Evolutionary conservation across 2,113 vertebrate species (phyloP).

Genomic region (Calypte anna): DNA sequence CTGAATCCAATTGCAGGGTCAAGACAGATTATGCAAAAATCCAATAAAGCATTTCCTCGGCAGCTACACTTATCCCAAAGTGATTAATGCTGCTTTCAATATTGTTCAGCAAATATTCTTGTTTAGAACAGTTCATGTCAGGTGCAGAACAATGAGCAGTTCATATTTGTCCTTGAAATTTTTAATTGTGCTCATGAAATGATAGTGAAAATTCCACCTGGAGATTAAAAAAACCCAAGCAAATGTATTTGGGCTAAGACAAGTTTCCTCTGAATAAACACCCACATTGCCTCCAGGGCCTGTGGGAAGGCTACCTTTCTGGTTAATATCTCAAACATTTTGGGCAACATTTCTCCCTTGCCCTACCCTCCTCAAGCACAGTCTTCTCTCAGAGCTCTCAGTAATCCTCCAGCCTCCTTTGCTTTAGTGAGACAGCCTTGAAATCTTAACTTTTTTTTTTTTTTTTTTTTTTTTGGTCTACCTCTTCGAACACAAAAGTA

Average conservation of each 20-base stretch:
- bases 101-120: not conserved
- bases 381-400: not conserved
- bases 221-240: not conserved
- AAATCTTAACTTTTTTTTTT: not conserved
- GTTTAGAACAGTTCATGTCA: not conserved
- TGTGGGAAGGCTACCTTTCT: not conserved
- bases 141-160: not conserved
- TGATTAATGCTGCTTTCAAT: conserved; percentile 16
- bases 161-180: not conserved
- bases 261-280: not conserved
- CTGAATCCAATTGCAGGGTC: conserved; percentile 36
- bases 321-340: not conserved
- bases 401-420: not conserved
- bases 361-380: not conserved
- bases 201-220: not conserved
- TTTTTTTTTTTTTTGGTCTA: not conserved
- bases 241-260: not conserved
- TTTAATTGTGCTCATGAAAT: not conserved
- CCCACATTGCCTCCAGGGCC: not conserved
- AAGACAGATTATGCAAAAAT: conserved; percentile 54
- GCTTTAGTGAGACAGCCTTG: not conserved
- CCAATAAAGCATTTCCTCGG: conserved; percentile 25
- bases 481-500: not conserved
- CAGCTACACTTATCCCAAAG: not conserved
- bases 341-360: not conserved